Evolutionary conservation across 2,797 vertebrate genomes (phyloP).

Genomic region (Sarcoramphus papa): DNA sequence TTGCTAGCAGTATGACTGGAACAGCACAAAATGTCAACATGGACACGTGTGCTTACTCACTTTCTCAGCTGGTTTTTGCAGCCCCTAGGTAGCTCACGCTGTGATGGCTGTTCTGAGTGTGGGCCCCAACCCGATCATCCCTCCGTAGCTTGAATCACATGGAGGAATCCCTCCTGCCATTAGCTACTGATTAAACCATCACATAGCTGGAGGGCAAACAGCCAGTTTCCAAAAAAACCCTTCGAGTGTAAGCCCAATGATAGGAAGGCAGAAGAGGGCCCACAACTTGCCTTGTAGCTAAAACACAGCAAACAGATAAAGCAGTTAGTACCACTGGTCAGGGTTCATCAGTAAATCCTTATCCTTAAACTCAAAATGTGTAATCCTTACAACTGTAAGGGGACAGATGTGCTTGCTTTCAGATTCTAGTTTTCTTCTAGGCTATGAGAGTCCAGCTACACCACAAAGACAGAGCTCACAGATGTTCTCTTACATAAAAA

Average conservation of each 20-base stretch:
- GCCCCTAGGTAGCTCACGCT: neutral
- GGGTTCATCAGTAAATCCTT: neutral
- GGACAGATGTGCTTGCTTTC: neutral
- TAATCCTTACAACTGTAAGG: neutral
- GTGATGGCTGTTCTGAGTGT: neutral
- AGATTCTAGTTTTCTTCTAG: neutral
- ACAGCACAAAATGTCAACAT: neutral
- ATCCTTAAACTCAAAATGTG: neutral
- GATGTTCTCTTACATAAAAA: slow-evolving; percentile 16
- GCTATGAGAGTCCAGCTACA: neutral
- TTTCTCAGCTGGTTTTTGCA: neutral
- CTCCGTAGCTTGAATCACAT: neutral
- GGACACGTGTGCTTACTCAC: accelerated
- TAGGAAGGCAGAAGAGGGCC: neutral
- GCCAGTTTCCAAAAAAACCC: neutral
- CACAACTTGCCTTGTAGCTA: neutral
- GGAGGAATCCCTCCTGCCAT: neutral
- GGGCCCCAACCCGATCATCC: neutral
- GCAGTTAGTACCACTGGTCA: neutral
- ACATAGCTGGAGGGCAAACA: neutral
- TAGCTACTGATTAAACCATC: neutral
- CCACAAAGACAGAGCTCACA: neutral
- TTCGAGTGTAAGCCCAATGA: neutral
- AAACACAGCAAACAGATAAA: neutral
- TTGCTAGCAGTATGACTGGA: neutral